phyloP scores from a whole-genome alignment of 37 sponge, comb jelly and placozoan species.

The Bolinopsis microptera region DNA sequence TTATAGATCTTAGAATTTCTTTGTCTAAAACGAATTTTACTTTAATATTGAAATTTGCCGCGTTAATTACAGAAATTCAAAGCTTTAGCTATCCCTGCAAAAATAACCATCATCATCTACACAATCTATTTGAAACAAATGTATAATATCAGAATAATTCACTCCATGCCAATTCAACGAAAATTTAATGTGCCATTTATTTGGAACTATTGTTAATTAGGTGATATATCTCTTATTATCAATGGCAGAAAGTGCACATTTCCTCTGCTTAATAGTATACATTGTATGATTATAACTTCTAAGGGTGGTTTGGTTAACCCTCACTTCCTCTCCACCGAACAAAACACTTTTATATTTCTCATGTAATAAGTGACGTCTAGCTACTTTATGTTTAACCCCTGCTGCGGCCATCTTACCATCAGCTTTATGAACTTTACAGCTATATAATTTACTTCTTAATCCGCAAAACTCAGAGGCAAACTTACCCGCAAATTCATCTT shows the following conservation, averaged over 20 bases:
- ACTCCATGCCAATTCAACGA: no score
- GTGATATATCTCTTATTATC: slow-evolving; percentile 30
- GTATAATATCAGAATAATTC: no score
- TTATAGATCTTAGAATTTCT: no score
- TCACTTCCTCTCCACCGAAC: neutral
- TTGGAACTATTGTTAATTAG: no score
- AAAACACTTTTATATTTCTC: neutral
- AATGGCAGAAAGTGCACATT: slow-evolving; percentile 7
- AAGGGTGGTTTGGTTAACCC: slow-evolving; percentile 13
- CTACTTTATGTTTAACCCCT: neutral
- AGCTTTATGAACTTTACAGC: neutral
- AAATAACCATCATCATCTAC: no score
- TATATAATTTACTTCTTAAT: slow-evolving; percentile 32
- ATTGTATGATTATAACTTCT: neutral
- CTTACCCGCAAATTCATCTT: neutral
- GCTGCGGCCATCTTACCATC: neutral
- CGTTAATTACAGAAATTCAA: no score
- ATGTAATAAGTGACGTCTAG: neutral
- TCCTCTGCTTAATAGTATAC: neutral
- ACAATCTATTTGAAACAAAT: no score
- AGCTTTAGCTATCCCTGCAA: no score
- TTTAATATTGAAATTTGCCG: no score
- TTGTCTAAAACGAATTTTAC: no score
- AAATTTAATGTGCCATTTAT: no score
- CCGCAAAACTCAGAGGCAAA: slow-evolving; percentile 6